These are phyloP conservation scores for Hepsetus odoe DNA, from an alignment of 2,113 vertebrate species.

Conservation along the genomic window DNA sequence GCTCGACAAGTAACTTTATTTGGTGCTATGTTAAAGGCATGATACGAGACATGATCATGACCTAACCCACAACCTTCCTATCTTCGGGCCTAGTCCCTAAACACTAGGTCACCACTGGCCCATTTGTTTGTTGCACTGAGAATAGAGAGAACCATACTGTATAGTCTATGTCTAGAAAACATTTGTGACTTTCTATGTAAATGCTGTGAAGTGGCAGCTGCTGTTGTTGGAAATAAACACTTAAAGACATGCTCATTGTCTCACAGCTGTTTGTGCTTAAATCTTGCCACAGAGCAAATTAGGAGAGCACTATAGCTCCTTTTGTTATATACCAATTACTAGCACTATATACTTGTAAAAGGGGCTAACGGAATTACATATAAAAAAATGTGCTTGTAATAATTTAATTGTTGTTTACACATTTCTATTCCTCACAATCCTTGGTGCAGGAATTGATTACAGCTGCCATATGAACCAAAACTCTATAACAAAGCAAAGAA, in stretches of 20 bases:
- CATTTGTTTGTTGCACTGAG: not conserved
- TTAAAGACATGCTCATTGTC: not conserved
- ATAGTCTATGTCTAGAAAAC: not conserved
- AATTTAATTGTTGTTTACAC: not conserved
- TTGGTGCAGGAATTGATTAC: too few species aligned
- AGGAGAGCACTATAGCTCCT: not conserved
- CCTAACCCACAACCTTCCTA: too few species aligned
- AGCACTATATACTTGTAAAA: not conserved
- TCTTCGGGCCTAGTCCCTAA: too few species aligned
- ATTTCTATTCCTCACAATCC: not conserved
- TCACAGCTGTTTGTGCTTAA: conserved; percentile 10
- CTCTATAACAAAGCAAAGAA: too few species aligned
- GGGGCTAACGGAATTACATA: not conserved
- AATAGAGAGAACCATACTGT: not conserved
- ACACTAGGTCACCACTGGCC: too few species aligned
- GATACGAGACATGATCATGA: too few species aligned
- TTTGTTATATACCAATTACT: not conserved
- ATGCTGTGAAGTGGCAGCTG: not conserved
- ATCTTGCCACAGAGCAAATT: conserved; percentile 1
- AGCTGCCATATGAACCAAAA: too few species aligned
- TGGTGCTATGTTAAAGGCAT: not conserved
- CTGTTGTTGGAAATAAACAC: not conserved
- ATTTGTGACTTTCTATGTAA: not conserved
- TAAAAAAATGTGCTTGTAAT: not conserved
- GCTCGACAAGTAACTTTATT: not conserved